Evolutionary conservation across 2,113 vertebrate species (phyloP), one percentile per base, ranked within the genome.

Genomic region (Speoplatyrhinus poulsoni): DNA sequence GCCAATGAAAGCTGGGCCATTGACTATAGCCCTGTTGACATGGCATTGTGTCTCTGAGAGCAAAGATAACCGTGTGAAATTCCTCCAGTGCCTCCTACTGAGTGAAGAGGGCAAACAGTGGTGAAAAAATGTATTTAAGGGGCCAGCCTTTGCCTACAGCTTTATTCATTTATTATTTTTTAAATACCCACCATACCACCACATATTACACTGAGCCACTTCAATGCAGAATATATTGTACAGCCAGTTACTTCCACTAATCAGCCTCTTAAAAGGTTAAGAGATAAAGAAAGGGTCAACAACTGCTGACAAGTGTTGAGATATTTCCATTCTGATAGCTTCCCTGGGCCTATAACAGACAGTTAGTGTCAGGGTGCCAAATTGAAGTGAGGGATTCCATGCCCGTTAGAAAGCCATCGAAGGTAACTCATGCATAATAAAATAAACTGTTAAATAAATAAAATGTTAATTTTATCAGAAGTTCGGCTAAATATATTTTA

Each of bases 21-120:
- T 60, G 49, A 73, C 69, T 73, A 72, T 73, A 63, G 52, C 61
- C 61, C 76, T 65, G 79, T 82, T 86, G 87, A 88, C 85, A 84
- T 67, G 77, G 79, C 80, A 81, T 81, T 80, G 85, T 87, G 82
- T 86, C 84, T 87, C 82, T 78, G 82, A 74, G 85, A 79, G 87
- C 89, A 89, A 91, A 92, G 85, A 92, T 92, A 92, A 91, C 88
- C 59, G 80, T 88, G 90, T 90, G 80, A 91, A 77, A 91, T 90
- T 90, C 88, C 81, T 74, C 60, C 63, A 19, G 57, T 77, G 83
- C 60, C 68, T 76, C 0, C 60, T 71, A 60, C 72, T 85, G 86
- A 88, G 75, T 64, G 75, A 88, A 79, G 73, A 81, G 83, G 73
- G 60, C 76, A 84, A 87, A 61, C 79, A 73, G 63, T 7, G 59